Conservation (phyloP, 2,797 vertebrate species). For the Pipistrellus pipistrellus region DNA sequence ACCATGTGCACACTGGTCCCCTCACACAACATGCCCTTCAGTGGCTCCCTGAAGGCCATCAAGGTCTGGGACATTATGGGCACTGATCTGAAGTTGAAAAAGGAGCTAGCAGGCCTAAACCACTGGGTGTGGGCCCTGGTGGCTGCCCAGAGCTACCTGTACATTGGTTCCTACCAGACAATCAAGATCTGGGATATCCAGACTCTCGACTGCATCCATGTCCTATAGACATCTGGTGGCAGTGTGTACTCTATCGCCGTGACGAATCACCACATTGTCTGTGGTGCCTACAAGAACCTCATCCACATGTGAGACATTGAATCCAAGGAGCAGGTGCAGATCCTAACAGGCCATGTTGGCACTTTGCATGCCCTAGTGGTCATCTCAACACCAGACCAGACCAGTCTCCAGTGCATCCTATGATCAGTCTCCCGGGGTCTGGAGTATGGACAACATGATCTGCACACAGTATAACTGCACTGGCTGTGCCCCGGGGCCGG, state of each 20-base stretch:
- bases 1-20: slow-evolving; percentile 99
- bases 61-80: slow-evolving; percentile 99
- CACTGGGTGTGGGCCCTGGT: slow-evolving; percentile 99
- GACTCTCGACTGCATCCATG: slow-evolving; percentile 97
- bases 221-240: slow-evolving; percentile 98
- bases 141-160: slow-evolving; percentile 98
- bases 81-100: slow-evolving; percentile 95
- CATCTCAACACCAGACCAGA: slow-evolving; percentile 99
- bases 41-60: slow-evolving; percentile 98
- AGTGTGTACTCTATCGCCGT: slow-evolving; percentile 99
- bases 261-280: slow-evolving; percentile 99
- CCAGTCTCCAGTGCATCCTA: slow-evolving; percentile 99
- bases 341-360: slow-evolving; percentile 97
- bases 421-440: slow-evolving; percentile 98
- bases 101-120: slow-evolving; percentile 98
- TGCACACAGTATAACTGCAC: slow-evolving; percentile 97
- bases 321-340: slow-evolving; percentile 98
- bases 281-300: slow-evolving; percentile 99
- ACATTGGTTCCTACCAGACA: slow-evolving; percentile 99
- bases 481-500: slow-evolving; percentile 97
- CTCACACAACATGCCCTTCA: slow-evolving; percentile 99
- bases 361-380: slow-evolving; percentile 97
- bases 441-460: slow-evolving; percentile 99
- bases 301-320: slow-evolving; percentile 99
- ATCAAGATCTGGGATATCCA: slow-evolving; percentile 99